Evolutionary conservation across 2,113 vertebrate species (phyloP).

Genomic region (Pyrgilauda ruficollis): DNA sequence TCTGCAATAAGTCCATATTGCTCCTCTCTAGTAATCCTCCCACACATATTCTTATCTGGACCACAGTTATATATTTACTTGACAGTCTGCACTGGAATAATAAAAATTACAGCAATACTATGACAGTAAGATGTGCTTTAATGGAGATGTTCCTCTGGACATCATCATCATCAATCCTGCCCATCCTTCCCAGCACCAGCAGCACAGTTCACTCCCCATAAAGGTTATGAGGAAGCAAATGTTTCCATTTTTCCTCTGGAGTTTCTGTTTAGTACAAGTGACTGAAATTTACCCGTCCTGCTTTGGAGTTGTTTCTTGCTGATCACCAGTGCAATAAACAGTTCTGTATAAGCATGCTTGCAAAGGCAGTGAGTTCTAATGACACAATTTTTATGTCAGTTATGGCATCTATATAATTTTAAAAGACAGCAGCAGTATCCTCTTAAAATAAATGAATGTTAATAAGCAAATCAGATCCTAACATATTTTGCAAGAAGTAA

Average conservation of each 20-base stretch:
- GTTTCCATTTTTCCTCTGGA: not conserved
- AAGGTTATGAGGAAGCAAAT: not conserved
- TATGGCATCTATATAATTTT: accelerated
- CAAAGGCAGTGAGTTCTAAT: not conserved
- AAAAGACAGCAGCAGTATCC: not conserved
- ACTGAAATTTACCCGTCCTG: not conserved
- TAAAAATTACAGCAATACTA: not conserved
- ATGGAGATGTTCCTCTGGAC: not conserved
- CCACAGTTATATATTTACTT: not conserved
- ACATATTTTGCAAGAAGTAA: not conserved
- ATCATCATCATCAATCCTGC: not conserved
- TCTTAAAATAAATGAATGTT: not conserved
- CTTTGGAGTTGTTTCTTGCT: not conserved
- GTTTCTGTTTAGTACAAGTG: not conserved
- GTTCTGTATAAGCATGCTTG: not conserved
- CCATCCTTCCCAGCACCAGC: not conserved
- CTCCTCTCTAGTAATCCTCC: not conserved
- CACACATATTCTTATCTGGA: not conserved
- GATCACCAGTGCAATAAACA: not conserved
- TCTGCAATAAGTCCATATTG: not conserved
- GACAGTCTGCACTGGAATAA: not conserved
- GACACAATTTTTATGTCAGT: not conserved
- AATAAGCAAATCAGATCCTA: not conserved
- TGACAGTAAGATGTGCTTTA: not conserved
- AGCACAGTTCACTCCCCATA: not conserved